Evolutionary conservation across 2,797 vertebrate species (phyloP).

Genomic region (Threskiornis aethiopicus): DNA sequence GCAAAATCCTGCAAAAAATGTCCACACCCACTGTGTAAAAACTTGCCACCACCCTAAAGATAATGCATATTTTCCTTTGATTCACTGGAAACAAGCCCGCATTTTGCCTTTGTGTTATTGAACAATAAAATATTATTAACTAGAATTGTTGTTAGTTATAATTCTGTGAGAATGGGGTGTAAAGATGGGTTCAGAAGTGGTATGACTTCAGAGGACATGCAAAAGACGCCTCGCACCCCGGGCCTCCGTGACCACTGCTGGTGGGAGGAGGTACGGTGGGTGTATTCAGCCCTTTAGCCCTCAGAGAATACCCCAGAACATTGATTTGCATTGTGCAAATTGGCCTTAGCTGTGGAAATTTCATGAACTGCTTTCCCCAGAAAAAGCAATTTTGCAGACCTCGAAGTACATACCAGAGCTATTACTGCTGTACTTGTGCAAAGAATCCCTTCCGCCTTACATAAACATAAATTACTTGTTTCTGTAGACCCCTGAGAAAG

Average conservation of each 20-base stretch:
- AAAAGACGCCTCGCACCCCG: neutral
- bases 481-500: constrained; percentile 24
- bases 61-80: neutral
- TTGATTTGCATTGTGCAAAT: constrained; percentile 19
- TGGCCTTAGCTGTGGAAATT: constrained; percentile 29
- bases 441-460: constrained; percentile 27
- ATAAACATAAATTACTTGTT: constrained; percentile 39
- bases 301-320: neutral
- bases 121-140: neutral
- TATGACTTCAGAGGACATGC: neutral
- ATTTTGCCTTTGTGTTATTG: neutral
- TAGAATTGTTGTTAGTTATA: neutral
- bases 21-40: neutral
- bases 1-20: neutral
- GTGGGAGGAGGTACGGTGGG: neutral
- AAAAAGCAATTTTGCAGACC: constrained; percentile 35
- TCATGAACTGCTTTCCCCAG: constrained; percentile 12
- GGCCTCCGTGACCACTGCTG: neutral
- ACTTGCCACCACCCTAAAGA: neutral
- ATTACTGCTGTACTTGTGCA: constrained; percentile 23
- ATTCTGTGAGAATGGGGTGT: neutral
- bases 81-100: neutral
- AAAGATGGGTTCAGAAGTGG: neutral
- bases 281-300: neutral
- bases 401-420: constrained; percentile 26